Base-by-base conservation (phyloP, 2,888 invertebrate genomes). In the Eudemis profundana region DNA sequence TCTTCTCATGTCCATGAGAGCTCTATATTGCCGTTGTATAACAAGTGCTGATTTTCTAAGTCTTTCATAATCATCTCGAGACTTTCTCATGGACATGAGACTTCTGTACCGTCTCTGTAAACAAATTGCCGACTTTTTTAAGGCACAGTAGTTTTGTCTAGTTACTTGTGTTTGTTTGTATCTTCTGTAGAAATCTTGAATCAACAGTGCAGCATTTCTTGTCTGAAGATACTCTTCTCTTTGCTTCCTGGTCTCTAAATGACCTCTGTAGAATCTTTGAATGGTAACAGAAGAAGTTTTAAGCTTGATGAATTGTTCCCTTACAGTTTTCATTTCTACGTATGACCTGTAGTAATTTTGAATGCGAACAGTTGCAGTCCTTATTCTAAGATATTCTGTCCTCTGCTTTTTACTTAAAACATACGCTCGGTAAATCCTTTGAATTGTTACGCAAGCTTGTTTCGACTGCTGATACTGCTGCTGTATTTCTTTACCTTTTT, bases 71-170 rank as follows among this genome's bases (percentile, higher is more conserved):
- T 78, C 70, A 40, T 78, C 73, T 65, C 84, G 83, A 33, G 86
- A 77, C 36, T 64, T 57, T 75, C 82, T 87, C 92, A 79, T 93
- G 5, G 72, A 74, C 68, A 73, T 56, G 53, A 83, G 68, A 57
- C 78, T 80, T 67, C 84, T 81, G 66, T 87, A 93, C 53, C 72
- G 76, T 54, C 72, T 82, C 72, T 94, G 94, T 56, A 94, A 73
- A 29, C 74, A 70, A 12, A 86, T 69, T 3, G 81, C 76, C 0
- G 89, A 83, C n/a, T 77, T 74, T 72, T 81, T 92, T 49, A 91
- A 72, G 36, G 78, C 69, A 10, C 84, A 66, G 72, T 89, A 94
- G 19, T 81, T 69, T 19, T 81, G 74, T 49, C 87, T 82, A 7
- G 74, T 70, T 40, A 12, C 72, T 72, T 74, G 72, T 72, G 76